These are phyloP conservation scores for Cosmorhoe ocellata DNA, from an alignment of 2,888 invertebrate species.

Conservation along the genomic window DNA sequence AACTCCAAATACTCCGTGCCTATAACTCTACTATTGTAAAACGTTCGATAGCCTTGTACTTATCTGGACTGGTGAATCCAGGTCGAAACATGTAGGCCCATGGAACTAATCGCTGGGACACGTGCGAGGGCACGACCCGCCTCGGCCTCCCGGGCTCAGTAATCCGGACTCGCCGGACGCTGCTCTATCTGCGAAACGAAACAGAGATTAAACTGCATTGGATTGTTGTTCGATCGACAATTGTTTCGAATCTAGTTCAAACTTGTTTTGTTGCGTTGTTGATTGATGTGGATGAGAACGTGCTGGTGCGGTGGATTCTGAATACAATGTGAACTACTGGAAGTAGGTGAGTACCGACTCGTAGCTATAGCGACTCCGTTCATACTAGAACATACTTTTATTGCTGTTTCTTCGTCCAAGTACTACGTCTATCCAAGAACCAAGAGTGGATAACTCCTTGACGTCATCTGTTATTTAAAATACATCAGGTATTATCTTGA, in stretches of 20 bases:
- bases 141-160: conserved; percentile 55
- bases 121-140: conserved; percentile 69
- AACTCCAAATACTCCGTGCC: conserved; percentile 11
- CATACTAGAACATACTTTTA: too few relatives aligned
- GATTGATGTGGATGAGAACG: conserved; percentile 18
- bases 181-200: conserved; percentile 66
- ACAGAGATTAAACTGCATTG: conserved; percentile 64
- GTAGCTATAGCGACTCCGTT: too few relatives aligned
- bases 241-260: conserved; percentile 21
- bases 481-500: too few relatives aligned
- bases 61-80: conserved; percentile 6
- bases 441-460: too few relatives aligned
- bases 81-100: conserved; percentile 48
- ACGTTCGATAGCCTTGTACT: conserved; percentile 17
- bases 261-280: conserved; percentile 20
- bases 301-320: conserved; percentile 4
- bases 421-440: too few relatives aligned
- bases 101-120: conserved; percentile 67
- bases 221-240: conserved; percentile 24
- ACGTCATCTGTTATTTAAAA: too few relatives aligned
- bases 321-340: too few relatives aligned
- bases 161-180: conserved; percentile 56
- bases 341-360: too few relatives aligned
- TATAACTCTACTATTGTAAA: conserved; percentile 26
- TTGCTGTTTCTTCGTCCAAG: too few relatives aligned